phyloP scores from a whole-genome alignment of 2,888 invertebrate species.

The Tenthredo notha region DNA sequence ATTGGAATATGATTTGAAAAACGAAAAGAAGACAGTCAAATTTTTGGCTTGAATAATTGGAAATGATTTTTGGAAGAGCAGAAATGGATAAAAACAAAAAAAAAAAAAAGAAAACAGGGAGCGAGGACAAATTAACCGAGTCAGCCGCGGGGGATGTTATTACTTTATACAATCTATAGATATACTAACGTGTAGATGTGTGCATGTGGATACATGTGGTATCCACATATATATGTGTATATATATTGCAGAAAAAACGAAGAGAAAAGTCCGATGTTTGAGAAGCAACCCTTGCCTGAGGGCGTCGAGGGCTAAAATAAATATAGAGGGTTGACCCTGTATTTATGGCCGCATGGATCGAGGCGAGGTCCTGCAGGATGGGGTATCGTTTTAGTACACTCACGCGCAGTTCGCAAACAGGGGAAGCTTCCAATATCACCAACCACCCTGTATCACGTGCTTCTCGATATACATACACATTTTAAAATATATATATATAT shows the following conservation, averaged over 20 bases:
- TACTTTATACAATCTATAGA: conserved; percentile 44
- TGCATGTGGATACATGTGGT: background rate
- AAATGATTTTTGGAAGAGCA: background rate
- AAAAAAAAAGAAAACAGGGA: conserved; percentile 49
- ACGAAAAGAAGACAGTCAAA: background rate
- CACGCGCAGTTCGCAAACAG: conserved; percentile 75
- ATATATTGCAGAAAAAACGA: conserved; percentile 47
- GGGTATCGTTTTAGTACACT: conserved; percentile 73
- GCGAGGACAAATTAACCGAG: conserved; percentile 13
- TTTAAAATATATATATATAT: background rate
- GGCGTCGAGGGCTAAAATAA: conserved; percentile 70
- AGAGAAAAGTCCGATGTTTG: conserved; percentile 66
- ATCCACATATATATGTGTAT: conserved; percentile 46
- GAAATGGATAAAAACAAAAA: background rate
- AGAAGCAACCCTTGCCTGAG: conserved; percentile 74
- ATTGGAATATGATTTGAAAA: background rate
- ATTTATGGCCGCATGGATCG: conserved; percentile 31
- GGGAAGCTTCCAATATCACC: conserved; percentile 74
- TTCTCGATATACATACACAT: background rate
- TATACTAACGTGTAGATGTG: conserved; percentile 45
- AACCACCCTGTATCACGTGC: conserved; percentile 37
- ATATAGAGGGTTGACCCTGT: conserved; percentile 62
- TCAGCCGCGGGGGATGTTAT: conserved; percentile 54
- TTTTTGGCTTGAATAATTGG: background rate
- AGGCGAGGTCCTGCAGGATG: background rate